Evolutionary conservation across 2,888 invertebrate species (phyloP).

Genomic region (Enchytraeus crypticus): DNA sequence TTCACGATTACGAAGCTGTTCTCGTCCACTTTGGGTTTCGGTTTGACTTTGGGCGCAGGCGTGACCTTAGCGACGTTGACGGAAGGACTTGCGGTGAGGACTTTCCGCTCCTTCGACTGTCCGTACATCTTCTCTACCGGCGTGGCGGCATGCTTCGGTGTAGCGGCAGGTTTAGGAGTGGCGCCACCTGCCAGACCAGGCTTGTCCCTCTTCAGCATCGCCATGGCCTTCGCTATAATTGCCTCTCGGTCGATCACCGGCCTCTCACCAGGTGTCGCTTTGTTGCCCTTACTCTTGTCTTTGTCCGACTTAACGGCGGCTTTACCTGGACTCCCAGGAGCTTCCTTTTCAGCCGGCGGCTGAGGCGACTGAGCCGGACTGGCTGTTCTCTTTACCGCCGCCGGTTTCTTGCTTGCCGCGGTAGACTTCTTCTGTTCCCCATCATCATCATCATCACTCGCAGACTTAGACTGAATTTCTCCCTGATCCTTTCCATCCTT

Average conservation of each 20-base stretch:
- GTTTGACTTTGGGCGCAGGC: not conserved
- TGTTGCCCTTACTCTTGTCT: not conserved
- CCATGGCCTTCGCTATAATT: not conserved
- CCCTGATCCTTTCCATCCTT: not conserved
- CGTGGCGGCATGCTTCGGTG: too few relatives aligned
- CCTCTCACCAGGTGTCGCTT: not conserved
- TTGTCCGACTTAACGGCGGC: not conserved
- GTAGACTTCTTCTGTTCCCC: not conserved
- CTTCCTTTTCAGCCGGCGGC: too few relatives aligned
- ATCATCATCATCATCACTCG: not conserved
- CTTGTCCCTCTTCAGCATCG: not conserved
- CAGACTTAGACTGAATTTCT: not conserved
- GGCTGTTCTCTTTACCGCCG: not conserved
- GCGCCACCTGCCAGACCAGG: not conserved
- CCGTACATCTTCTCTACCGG: too few relatives aligned
- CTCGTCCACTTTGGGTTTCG: not conserved
- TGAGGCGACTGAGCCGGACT: not conserved
- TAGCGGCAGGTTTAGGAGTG: not conserved
- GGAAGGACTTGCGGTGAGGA: not conserved
- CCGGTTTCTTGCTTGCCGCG: not conserved
- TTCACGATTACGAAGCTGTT: not conserved
- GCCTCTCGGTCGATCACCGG: not conserved
- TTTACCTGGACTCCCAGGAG: not conserved
- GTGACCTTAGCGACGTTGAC: not conserved
- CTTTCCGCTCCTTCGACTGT: not conserved